Conservation (phyloP, 2,888 invertebrate genomes). For the Eupithecia inturbata region DNA sequence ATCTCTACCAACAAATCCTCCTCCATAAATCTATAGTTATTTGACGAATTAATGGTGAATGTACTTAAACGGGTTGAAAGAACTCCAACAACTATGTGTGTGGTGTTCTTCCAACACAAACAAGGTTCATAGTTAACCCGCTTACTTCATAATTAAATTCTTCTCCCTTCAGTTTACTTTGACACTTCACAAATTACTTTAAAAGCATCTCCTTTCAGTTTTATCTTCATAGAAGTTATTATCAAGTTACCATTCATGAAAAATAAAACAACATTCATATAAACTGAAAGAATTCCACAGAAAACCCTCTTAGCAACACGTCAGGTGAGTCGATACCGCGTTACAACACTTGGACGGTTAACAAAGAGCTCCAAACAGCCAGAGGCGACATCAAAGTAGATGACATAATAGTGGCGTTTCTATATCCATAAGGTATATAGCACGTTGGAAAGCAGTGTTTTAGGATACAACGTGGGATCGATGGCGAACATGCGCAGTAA, state of each 20-base stretch:
- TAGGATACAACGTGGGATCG: slow-evolving; percentile 79
- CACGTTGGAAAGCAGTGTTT: slow-evolving; percentile 63
- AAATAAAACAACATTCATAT: slow-evolving; percentile 1
- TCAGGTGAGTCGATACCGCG: slow-evolving; percentile 23
- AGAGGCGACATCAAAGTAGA: slow-evolving; percentile 74
- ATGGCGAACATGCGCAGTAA: slow-evolving; percentile 76
- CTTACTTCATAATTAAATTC: too few relatives aligned
- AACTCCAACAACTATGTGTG: too few relatives aligned
- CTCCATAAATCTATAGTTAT: too few relatives aligned
- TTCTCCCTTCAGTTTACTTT: background rate
- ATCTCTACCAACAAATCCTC: background rate
- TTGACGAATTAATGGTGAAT: too few relatives aligned
- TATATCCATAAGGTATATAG: slow-evolving; percentile 54
- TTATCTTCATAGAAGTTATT: background rate
- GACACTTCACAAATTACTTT: background rate
- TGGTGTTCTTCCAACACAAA: too few relatives aligned
- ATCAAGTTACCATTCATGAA: background rate
- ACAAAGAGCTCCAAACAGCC: slow-evolving; percentile 48
- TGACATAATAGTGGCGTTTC: slow-evolving; percentile 74
- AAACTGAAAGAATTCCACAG: slow-evolving; percentile 20
- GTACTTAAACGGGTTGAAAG: too few relatives aligned
- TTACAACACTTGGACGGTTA: slow-evolving; percentile 45
- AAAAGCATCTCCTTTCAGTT: background rate
- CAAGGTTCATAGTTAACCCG: too few relatives aligned
- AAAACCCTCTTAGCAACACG: slow-evolving; percentile 15